Base-by-base conservation (phyloP, 2,888 invertebrate species). In the Morpho achilles region DNA sequence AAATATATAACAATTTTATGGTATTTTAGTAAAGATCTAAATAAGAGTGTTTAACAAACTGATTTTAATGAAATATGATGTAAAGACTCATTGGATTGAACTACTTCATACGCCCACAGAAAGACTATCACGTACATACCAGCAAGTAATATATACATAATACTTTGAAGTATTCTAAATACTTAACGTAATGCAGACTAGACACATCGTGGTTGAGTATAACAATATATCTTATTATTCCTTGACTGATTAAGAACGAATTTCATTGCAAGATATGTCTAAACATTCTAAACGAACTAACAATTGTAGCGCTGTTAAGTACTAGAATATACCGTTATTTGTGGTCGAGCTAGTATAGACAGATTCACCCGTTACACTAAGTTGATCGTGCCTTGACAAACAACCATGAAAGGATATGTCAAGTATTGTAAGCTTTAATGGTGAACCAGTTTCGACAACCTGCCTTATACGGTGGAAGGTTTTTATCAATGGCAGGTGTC, bases 361-460 rank as follows among this genome's bases (percentile, higher is more conserved):
- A 56, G 56, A 59, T 58, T 58, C 54, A 58, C 53, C 61, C 64
- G 64, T 58, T 64, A 61, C 57, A 56, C 58, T 58, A 58, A 16
- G 52, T 58, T 59, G 55, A 43, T 45, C 52, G 50, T 61, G 51
- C 60, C 62, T 62, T 61, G 62, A 61, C 59, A 55, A 55, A 50
- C 54, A 40, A 57, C 58, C 65, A 44, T 58, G 58, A 57, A 66
- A 61, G 61, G 62, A 46, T 44, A 50, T 56, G 53, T 47, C 56
- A 51, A 49, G 57, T 56, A 53, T 57, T 57, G 41, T 48, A 46
- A 52, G 50, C 8, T 42, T 47, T 40, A 50, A 47, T 32, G 50
- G 48, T 50, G 41, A 48, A 60, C 60, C 40, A 51, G 60, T 57
- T 43, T 44, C 9, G 52, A 46, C 40, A 22, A 44, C 7, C n/a